Evolutionary conservation across 2,797 vertebrate genomes (phyloP), one percentile per base, ranked within the genome.

Genomic region (Meriones psammophilus): DNA sequence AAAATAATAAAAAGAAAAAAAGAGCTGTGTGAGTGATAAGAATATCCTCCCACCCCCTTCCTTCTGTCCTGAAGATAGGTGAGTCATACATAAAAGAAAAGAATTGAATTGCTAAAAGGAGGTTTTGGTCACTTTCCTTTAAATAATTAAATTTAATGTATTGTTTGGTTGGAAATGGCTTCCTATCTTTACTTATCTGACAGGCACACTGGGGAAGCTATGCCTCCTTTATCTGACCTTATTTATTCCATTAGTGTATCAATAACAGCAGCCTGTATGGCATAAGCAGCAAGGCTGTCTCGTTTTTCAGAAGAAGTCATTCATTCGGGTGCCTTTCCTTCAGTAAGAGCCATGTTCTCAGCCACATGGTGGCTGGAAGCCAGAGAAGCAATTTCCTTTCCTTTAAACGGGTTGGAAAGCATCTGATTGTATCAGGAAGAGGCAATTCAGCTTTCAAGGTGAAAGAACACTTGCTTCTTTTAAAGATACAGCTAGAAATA

Each of bases 351-450:
- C 89, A 81, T 97, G 97, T 98, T 98, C 98, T 99, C 97, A 98
- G 98, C 98, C 97, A 98, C 24, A 12, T 28, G 73, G 96, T 98
- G 98, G 99, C 98, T 95, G 94, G 88, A 96, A 81, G 98, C 98
- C 98, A 99, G 98, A 97, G 98, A 98, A 98, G 98, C 98, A 98
- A 98, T 99, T 99, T 99, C 98, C 97, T 96, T 98, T 97, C 96
- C 69, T 46, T 76, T 85, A 97, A 98, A 98, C 95, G 95, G 90
- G 36, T 96, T 98, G 93, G 96, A 98, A 98, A 97, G 96, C 97
- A 97, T 97, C 96, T 97, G 96, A 95, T 98, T 98, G 85, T 97
- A 98, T 98, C 98, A 97, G 97, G 94, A 98, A 98, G 98, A 98
- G 97, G 93, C 97, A 98, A 98, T 98, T 98, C 96, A 96, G 94